Base-by-base conservation (phyloP, 2,888 invertebrate genomes). In the Folsomia manolachei region DNA sequence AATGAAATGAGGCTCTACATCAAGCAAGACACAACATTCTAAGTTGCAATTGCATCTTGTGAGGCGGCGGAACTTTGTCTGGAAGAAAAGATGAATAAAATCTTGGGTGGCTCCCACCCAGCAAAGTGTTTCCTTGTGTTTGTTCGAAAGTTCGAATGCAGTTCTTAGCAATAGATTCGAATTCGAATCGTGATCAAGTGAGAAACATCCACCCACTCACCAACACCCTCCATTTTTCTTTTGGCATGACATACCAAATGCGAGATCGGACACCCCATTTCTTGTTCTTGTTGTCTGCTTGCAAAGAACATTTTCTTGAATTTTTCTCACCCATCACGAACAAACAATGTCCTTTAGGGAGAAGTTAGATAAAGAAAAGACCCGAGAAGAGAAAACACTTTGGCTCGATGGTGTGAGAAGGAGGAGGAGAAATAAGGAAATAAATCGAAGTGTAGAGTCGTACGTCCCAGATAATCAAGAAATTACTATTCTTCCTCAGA, bases 1-100 rank as follows among this genome's bases (percentile, higher is more conserved):
- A 64, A 27, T 27, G 64, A 64, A 64, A 64, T 64, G 64, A 26
- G 64, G 39, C 14, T 39, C 39, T n/a, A n/a, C n/a, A n/a, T n/a
- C n/a, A n/a, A n/a, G n/a, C n/a, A n/a, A n/a, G n/a, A n/a, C n/a
- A n/a, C n/a, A n/a, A n/a, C 39, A 64, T 64, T 25, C 64, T 64
- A n/a, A n/a, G n/a, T n/a, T n/a, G n/a, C n/a, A n/a, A n/a, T n/a
- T n/a, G 25, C 64, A 24, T 27, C 64, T 64, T 64, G 64, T 64
- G 64, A 26, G 64, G 64, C 64, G n/a, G 60, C 7, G n/a, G n/a
- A 64, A 64, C 64, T 64, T 27, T 27, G 23, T 21, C 21, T 9
- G 4, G 21, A 56, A 23, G 21, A 56, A 23, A 9, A 9, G n/a
- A 24, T 64, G 26, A 25, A 1, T 25, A 19, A 7, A 7, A 19